phyloP scores from a whole-genome alignment of 2,888 invertebrate genomes.

The Diloba caeruleocephala region DNA sequence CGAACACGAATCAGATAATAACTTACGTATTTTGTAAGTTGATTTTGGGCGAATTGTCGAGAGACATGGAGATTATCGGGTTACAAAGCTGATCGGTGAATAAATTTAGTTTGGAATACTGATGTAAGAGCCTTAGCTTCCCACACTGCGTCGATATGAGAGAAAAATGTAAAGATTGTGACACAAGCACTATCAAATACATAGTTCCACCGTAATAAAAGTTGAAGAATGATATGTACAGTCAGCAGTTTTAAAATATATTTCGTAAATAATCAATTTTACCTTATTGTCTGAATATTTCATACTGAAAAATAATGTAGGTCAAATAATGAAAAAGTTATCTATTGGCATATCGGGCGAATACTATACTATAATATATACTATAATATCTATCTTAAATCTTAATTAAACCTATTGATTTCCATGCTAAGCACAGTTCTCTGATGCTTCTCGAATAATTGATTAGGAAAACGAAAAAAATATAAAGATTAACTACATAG shows the following conservation, averaged over 20 bases:
- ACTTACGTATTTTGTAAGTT: slow-evolving; percentile 76
- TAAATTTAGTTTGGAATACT: slow-evolving; percentile 63
- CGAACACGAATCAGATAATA: slow-evolving; percentile 75
- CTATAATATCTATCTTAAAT: too few relatives aligned
- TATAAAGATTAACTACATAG: too few relatives aligned
- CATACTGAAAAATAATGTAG: too few relatives aligned
- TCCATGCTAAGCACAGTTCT: too few relatives aligned
- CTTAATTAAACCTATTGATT: too few relatives aligned
- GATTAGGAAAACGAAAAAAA: too few relatives aligned
- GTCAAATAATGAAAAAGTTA: too few relatives aligned
- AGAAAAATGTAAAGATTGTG: slow-evolving; percentile 50
- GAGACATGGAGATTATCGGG: slow-evolving; percentile 67
- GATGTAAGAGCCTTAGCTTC: slow-evolving; percentile 55
- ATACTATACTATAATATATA: too few relatives aligned
- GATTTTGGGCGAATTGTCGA: slow-evolving; percentile 69
- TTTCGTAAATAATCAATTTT: slow-evolving; percentile 39
- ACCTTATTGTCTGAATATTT: slow-evolving; percentile 9
- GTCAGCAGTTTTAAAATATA: slow-evolving; percentile 41
- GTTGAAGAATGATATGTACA: slow-evolving; percentile 39
- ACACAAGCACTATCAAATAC: slow-evolving; percentile 43
- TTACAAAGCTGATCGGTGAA: slow-evolving; percentile 64
- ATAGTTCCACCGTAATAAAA: slow-evolving; percentile 48
- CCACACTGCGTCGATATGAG: slow-evolving; percentile 46
- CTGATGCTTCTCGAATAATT: too few relatives aligned
- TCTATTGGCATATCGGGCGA: too few relatives aligned